Evolutionary conservation across 2,888 invertebrate species (phyloP), one percentile per base, ranked within the genome.

Genomic region (Metacarcinus magister): DNA sequence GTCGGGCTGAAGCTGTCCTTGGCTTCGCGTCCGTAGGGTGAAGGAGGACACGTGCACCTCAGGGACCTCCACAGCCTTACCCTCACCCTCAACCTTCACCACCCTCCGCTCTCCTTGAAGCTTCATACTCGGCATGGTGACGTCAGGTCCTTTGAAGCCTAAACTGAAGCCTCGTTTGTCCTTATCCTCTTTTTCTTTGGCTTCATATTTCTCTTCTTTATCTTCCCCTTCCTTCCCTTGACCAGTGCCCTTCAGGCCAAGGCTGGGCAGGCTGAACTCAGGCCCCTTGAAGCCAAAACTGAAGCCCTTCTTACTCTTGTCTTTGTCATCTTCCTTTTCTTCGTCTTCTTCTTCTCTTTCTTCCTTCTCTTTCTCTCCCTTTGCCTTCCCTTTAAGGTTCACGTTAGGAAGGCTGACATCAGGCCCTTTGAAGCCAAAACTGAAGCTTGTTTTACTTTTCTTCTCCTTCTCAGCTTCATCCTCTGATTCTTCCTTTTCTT

Each of bases 271-370:
- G 87, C 92, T 96, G 46, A 96, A 89, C 28, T 96, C 96, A 0
- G 96, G 96, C n/a, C 93, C 93, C 46, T 96, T 96, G n/a, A 96
- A 93, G 13, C 95, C 96, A 89, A 96, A 95, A 28, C 96, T 67
- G 67, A 96, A 96, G 39, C 94, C 96, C n/a, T 93, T 95, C 46
- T 93, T 96, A 44, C 39, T 90, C 67, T 95, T 96, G 28, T 95
- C 82, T 16, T 93, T 93, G 46, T 92, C 44, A 87, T 95, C 94
- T 23, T 48, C 82, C 4, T 82, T 54, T 5, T 46, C 60, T 8
- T 75, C 87, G 90, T 93, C 96, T 2, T 19, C 32, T 10, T 46
- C 28, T 28, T 60, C 54, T n/a, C 32, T 67, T 39, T 60, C 60
- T 19, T 93, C 60, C 28, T 92, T 16, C 28, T 95, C 91, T 5